Percentiles rank a stretch among this genome's conserved stretches.
Conservation (phyloP, 1,140 invertebrate genomes). For the Drosophila setifemur region DNA sequence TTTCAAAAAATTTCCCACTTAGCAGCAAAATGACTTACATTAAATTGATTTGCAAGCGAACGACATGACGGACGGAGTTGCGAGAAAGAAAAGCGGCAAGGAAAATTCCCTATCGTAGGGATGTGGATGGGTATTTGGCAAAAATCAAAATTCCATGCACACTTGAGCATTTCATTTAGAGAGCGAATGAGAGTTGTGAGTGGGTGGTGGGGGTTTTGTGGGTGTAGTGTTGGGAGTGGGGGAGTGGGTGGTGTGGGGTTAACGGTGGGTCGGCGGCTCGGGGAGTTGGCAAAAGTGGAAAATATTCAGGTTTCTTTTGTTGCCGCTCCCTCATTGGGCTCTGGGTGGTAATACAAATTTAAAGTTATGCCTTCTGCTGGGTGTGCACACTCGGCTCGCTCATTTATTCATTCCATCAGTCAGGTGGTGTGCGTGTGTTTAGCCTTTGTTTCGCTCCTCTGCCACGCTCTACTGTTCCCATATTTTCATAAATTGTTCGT, state of each 20-base stretch:
- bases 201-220: neutral
- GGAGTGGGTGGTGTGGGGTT: neutral
- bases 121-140: conserved; percentile 36
- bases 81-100: neutral
- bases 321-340: conserved; percentile 64
- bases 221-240: neutral
- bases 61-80: conserved; percentile 76
- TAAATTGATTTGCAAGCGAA: conserved; percentile 82
- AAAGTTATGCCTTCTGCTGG: conserved; percentile 72
- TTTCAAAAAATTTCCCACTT: conserved; percentile 81
- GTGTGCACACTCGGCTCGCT: conserved; percentile 9
- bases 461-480: neutral
- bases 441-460: conserved; percentile 19
- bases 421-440: conserved; percentile 37
- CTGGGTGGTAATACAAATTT: conserved; percentile 81
- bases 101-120: conserved; percentile 19
- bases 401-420: conserved; percentile 78
- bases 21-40: conserved; percentile 81
- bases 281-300: conserved; percentile 68
- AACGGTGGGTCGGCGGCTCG: conserved; percentile 11
- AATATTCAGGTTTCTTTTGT: conserved; percentile 57
- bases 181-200: conserved; percentile 46
- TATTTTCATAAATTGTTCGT: conserved; percentile 61
- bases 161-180: conserved; percentile 81
- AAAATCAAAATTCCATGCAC: conserved; percentile 82